phyloP scores from a whole-genome alignment of 2,113 vertebrate species.

The Coryphaenoides rupestris region DNA sequence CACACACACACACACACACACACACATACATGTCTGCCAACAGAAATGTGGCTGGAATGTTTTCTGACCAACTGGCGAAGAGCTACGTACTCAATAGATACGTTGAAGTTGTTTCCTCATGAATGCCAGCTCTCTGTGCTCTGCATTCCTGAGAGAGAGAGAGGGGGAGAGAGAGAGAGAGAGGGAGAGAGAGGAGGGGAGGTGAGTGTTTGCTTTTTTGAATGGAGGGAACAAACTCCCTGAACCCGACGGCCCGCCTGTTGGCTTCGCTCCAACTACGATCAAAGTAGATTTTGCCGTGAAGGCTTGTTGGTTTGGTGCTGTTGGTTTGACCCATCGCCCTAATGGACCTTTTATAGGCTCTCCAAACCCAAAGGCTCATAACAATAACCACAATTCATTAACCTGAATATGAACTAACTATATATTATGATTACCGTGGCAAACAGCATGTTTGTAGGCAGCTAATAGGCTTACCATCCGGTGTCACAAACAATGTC shows the following conservation, averaged over 20 bases:
- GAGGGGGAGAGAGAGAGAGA: not conserved
- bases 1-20: too few species aligned
- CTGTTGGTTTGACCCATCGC: not conserved
- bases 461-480: not conserved
- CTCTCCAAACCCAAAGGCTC: not conserved
- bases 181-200: not conserved
- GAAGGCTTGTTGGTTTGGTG: constrained; percentile 28
- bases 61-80: not conserved
- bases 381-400: not conserved
- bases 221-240: constrained; percentile 45
- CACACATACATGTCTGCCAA: too few species aligned
- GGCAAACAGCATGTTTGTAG: not conserved
- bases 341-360: not conserved
- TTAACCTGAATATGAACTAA: not conserved
- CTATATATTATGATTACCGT: not conserved
- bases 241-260: constrained; percentile 30
- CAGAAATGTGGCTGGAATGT: too few species aligned
- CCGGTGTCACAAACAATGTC: not conserved
- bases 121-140: constrained; percentile 32
- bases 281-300: constrained; percentile 50
- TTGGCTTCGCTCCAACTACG: constrained; percentile 43
- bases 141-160: constrained; percentile 42
- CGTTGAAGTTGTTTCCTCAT: constrained; percentile 43
- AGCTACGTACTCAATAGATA: not conserved
- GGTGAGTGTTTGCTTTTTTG: constrained; percentile 3